Percentiles rank a stretch among this genome's conserved stretches.
Evolutionary conservation across 1,140 invertebrate genomes (phyloP).

Genomic region (Drosophila micromelanica): DNA sequence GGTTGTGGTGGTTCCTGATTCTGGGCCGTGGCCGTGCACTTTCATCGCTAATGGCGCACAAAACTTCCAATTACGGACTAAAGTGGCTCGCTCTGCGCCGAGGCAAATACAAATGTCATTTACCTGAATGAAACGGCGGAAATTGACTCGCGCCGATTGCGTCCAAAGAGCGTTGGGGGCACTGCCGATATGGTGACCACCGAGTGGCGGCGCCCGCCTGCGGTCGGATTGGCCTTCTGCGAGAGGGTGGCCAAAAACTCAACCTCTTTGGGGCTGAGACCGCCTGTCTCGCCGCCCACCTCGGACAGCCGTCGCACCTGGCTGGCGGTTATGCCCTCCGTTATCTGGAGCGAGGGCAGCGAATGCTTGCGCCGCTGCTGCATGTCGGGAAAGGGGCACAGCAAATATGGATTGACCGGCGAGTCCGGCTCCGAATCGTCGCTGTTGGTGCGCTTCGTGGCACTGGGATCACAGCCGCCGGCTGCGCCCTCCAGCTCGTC

Average conservation of each 20-base stretch:
- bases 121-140: conserved; percentile 87
- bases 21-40: conserved; percentile 25
- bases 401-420: conserved; percentile 90
- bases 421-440: conserved; percentile 88
- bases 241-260: conserved; percentile 89
- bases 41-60: conserved; percentile 51
- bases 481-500: conserved; percentile 85
- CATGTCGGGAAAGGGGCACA: conserved; percentile 90
- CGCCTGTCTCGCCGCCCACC: conserved; percentile 89
- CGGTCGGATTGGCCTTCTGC: conserved; percentile 85
- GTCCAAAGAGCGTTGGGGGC: conserved; percentile 89
- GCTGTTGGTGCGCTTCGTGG: conserved; percentile 73
- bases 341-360: conserved; percentile 91
- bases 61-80: conserved; percentile 49
- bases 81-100: conserved; percentile 20
- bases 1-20: not conserved
- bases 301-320: conserved; percentile 92
- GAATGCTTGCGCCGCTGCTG: conserved; percentile 90
- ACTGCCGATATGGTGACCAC: conserved; percentile 93
- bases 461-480: conserved; percentile 57
- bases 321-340: conserved; percentile 92
- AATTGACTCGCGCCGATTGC: conserved; percentile 91
- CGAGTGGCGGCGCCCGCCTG: conserved; percentile 91
- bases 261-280: conserved; percentile 88
- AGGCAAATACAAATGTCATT: conserved; percentile 38